Evolutionary conservation across 2,797 vertebrate species (phyloP), one percentile per base, ranked within the genome.

Genomic region (Sebastes taczanowskii): DNA sequence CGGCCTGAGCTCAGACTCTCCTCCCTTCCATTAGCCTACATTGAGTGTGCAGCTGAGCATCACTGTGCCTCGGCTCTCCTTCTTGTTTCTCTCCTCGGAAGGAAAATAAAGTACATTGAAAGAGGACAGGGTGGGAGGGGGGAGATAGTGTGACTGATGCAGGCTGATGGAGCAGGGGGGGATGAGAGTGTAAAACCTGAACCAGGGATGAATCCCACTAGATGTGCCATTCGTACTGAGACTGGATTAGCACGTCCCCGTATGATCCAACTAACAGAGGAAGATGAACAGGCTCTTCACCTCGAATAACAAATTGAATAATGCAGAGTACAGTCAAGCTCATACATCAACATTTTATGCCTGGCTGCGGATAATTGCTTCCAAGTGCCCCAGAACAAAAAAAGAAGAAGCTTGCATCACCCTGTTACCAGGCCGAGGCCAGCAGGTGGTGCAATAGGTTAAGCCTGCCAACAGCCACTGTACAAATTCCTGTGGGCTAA

Each of bases 1-100:
- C 91, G 0, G 65, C 67, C 80, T 90, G 86, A 91, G 72, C 94
- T 83, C 90, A 80, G 86, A 86, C 95, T 88, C 95, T 85, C 86
- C 92, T 95, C 94, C 95, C 96, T 94, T 86, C 95, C 96, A 97
- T 96, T 96, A 96, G 96, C 96, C 94, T 96, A 95, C 93, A 95
- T 96, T 89, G 94, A 96, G 95, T 89, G 96, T 96, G 96, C 96
- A 97, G 96, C 96, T 97, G 96, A 95, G 94, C 94, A 95, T 96
- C 96, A 95, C 96, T 94, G 60, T 46, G 71, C 76, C 82, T 82
- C 53, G 22, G 62, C 74, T 89, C 85, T 85, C 80, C 85, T 80
- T 89, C 84, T 91, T 91, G 87, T 95, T 94, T 95, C 95, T 71
- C 83, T 92, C 86, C 77, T 56, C 72, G 18, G 86, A 87, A 93